A percentile compares a stretch with the other conserved stretches of the same genome.
phyloP scores from a whole-genome alignment of 2,797 vertebrate genomes.

The Enteromius fasciolatus region DNA sequence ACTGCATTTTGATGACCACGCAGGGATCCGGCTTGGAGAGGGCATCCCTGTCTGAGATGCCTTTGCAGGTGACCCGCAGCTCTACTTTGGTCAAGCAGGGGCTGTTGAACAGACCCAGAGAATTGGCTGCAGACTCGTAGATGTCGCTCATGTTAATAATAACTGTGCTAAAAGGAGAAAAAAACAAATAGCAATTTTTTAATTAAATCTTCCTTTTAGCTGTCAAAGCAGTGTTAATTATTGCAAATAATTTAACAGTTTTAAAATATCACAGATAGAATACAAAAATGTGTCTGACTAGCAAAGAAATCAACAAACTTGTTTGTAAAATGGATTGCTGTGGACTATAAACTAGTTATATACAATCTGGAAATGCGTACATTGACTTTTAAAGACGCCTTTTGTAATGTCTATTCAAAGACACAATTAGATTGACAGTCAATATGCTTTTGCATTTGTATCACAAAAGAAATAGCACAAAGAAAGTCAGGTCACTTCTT shows the following conservation, averaged over 20 bases:
- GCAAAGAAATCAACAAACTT: neutral
- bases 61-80: slow-evolving; percentile 89
- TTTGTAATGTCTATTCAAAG: neutral
- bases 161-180: slow-evolving; percentile 44
- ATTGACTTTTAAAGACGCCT: neutral
- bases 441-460: neutral
- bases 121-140: slow-evolving; percentile 92
- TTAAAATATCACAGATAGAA: neutral
- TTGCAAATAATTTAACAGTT: neutral
- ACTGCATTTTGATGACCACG: slow-evolving; percentile 93
- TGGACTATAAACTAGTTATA: neutral
- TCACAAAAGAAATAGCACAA: neutral
- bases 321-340: neutral
- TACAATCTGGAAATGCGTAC: neutral
- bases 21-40: slow-evolving; percentile 95
- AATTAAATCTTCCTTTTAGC: neutral
- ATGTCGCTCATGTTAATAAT: slow-evolving; percentile 89
- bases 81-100: slow-evolving; percentile 96
- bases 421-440: neutral
- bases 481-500: neutral
- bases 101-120: slow-evolving; percentile 91
- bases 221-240: neutral
- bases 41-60: slow-evolving; percentile 91
- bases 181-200: neutral
- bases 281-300: neutral